A percentile compares a stretch with the other conserved stretches of the same genome.
Conservation (phyloP, 2,888 invertebrate genomes). For the Ceramica pisi region DNA sequence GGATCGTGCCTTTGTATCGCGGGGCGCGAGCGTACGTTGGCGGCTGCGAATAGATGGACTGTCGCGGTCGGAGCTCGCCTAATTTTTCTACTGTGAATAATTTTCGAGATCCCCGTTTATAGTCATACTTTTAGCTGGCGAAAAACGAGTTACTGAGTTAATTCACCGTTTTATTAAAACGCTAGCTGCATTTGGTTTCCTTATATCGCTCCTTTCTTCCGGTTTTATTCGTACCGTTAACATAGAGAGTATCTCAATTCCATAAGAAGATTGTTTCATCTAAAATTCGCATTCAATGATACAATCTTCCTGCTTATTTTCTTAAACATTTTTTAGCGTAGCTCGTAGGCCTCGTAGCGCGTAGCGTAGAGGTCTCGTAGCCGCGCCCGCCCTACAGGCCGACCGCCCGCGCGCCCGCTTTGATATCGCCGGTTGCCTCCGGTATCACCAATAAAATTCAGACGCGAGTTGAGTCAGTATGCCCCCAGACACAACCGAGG, state of each 20-base stretch:
- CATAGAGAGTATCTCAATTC: conserved; percentile 36
- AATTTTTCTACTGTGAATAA: conserved; percentile 85
- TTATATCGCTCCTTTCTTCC: conserved; percentile 7
- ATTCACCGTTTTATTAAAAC: conserved; percentile 41
- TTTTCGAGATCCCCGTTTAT: conserved; percentile 67
- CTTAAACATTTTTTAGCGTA: conserved; percentile 46
- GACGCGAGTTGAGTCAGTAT: conserved; percentile 78
- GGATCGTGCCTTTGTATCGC: conserved; percentile 84
- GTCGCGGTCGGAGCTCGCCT: conserved; percentile 83
- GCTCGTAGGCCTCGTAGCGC: conserved; percentile 72
- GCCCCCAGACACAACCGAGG: conserved; percentile 79
- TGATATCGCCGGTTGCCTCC: conserved; percentile 73
- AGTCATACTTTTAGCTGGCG: conserved; percentile 29
- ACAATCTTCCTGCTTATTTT: conserved; percentile 48
- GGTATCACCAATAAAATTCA: conserved; percentile 72
- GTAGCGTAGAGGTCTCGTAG: conserved; percentile 76
- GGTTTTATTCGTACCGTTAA: conserved; percentile 26
- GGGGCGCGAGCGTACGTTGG: conserved; percentile 69
- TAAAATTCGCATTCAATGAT: conserved; percentile 43
- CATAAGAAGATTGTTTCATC: conserved; percentile 44
- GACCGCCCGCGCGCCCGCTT: conserved; percentile 70
- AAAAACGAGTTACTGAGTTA: conserved; percentile 34
- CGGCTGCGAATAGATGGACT: conserved; percentile 84
- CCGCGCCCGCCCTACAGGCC: conserved; percentile 79
- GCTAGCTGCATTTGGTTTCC: conserved; percentile 29